Conservation (phyloP, 2,113 vertebrate genomes). For the Oncorhynchus keta region DNA sequence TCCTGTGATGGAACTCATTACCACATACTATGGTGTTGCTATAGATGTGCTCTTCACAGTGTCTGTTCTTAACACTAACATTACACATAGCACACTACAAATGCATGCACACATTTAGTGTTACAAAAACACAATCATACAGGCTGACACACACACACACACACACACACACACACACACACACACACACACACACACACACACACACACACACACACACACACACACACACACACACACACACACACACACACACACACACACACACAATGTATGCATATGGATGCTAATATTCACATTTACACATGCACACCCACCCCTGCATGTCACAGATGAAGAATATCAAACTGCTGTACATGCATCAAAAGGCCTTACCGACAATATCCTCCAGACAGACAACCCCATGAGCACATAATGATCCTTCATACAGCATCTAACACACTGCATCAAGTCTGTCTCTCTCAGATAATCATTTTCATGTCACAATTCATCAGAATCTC, state of each 20-base stretch:
- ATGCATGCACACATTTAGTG: no score
- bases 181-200: background rate
- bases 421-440: constrained; percentile 19
- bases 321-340: background rate
- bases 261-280: background rate
- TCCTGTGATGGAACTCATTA: no score
- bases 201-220: background rate
- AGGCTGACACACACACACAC: background rate
- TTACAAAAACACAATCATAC: no score
- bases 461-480: constrained; percentile 40
- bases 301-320: background rate
- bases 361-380: constrained; percentile 47
- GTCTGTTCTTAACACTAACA: no score
- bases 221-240: background rate
- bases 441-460: constrained; percentile 22
- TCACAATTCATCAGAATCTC: constrained; percentile 35
- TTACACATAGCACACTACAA: no score
- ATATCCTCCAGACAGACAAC: constrained; percentile 19
- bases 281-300: background rate
- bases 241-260: background rate
- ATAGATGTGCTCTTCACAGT: no score
- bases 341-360: constrained; percentile 17
- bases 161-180: background rate
- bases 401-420: constrained; percentile 49
- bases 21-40: no score